Evolutionary conservation across 2,113 vertebrate species (phyloP).

Genomic region (Tychaedon coryphoeus): DNA sequence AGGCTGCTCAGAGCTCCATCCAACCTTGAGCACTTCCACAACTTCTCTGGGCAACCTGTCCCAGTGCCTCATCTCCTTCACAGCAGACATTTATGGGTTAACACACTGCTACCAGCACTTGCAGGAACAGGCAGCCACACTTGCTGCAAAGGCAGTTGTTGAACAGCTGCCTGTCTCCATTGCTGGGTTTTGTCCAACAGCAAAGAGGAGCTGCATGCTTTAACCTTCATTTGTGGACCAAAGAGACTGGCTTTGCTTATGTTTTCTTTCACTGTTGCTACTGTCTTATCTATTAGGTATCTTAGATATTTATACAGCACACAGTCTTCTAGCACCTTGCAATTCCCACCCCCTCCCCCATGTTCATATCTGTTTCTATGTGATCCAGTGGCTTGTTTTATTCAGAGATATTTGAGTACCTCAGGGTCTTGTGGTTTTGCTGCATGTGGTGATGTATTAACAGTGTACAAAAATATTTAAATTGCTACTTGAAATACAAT

Average conservation of each 20-base stretch:
- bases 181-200: background rate
- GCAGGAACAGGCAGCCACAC: background rate
- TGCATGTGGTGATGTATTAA: background rate
- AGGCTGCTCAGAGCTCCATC: background rate
- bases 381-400: background rate
- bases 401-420: background rate
- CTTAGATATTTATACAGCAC: background rate
- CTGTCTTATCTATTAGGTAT: background rate
- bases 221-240: background rate
- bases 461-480: slow-evolving; percentile 12
- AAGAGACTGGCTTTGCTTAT: background rate
- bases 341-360: rapidly evolving
- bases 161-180: background rate
- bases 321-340: background rate
- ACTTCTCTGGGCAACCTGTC: background rate
- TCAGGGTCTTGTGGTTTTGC: slow-evolving; percentile 21
- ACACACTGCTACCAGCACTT: background rate
- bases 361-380: background rate
- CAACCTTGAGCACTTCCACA: background rate
- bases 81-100: background rate
- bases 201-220: background rate
- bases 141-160: background rate
- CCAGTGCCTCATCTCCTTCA: background rate
- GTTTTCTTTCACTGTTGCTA: slow-evolving; percentile 32
- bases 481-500: slow-evolving; percentile 18